Base-by-base conservation (phyloP, 2,888 invertebrate species). In the Dryococelus australis region DNA sequence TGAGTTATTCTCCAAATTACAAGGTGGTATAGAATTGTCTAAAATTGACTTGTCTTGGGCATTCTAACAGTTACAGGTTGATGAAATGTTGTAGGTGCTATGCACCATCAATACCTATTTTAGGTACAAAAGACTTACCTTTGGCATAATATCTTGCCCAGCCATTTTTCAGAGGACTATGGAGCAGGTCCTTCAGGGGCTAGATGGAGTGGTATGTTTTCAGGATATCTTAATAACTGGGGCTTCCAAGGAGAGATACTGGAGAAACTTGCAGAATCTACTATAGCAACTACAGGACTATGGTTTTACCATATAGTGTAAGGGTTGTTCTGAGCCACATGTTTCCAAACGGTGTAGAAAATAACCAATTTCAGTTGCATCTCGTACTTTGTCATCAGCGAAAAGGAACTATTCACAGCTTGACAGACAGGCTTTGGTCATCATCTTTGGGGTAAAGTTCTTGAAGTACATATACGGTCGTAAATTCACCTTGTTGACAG, bases 71-170 rank as follows among this genome's bases (percentile, higher is more conserved):
- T 79, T 87, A 20, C 65, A 51, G 35, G 26, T 87, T 35, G 85
- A 85, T n/a, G 35, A 85, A 28, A 24, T 28, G 13, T 84, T 28
- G 1, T 20, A 87, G 20, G 65, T 78, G 13, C 0, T 87, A n/a
- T 87, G 85, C 20, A 87, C 85, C 6, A 87, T 85, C 5, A 85
- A 87, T 20, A 79, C 87, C 12, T 78, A 87, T 3, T 87, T 85
- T 24, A n/a, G 51, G 13, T 87, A 87, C 35, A 51, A 26, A 0
- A 79, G 87, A 35, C 12, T 85, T 8, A 85, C 87, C 24, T 81
- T 87, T 79, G 85, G 85, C 43, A 26, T 85, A 4, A 43, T 43
- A 35, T 35, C 35, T 3, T 35, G 35, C 35, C 4, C 35, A 35
- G 35, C 35, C 1, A 35, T 35, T 35, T 35, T 35, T 43, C 85